Evolutionary conservation across 2,888 invertebrate genomes (phyloP).

Genomic region (Parelbella ahira): DNA sequence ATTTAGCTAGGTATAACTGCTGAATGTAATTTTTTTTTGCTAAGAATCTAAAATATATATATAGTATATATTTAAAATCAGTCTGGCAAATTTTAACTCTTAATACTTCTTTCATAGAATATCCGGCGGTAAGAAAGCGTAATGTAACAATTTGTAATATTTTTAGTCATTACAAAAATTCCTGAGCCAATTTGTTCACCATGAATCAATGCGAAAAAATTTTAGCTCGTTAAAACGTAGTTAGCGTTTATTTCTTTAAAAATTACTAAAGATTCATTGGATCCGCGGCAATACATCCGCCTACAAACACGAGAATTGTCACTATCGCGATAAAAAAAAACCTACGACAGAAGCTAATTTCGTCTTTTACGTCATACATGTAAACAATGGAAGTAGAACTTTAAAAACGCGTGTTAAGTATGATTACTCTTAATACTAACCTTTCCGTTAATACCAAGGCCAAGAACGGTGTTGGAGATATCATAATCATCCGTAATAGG

Average conservation of each 20-base stretch:
- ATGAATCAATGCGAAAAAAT: conserved; percentile 21
- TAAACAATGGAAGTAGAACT: conserved; percentile 36
- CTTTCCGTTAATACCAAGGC: conserved; percentile 99
- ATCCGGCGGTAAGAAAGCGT: too few relatives aligned
- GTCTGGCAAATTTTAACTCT: too few relatives aligned
- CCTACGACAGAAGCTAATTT: conserved; percentile 31
- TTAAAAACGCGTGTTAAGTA: conserved; percentile 11
- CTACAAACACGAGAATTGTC: conserved; percentile 12
- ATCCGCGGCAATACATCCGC: conserved; percentile 6
- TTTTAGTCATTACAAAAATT: conserved; percentile 11
- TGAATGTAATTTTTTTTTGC: too few relatives aligned
- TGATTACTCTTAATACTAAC: conserved; percentile 43
- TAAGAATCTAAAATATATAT: too few relatives aligned
- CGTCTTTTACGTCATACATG: conserved; percentile 43
- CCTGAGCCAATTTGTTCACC: not conserved
- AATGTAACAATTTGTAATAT: conserved; percentile 19
- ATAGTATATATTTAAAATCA: too few relatives aligned
- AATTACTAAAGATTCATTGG: conserved; percentile 24
- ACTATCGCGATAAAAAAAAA: conserved; percentile 23
- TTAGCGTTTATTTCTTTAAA: not conserved
- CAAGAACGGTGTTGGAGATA: conserved; percentile 95
- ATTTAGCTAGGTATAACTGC: too few relatives aligned
- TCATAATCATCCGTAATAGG: conserved; percentile 94
- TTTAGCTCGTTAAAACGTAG: conserved; percentile 8
- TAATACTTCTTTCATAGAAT: too few relatives aligned